These are phyloP conservation scores for Lepilemur septentrionalis DNA, from an alignment of 2,797 vertebrate species.

Conservation along the genomic window DNA sequence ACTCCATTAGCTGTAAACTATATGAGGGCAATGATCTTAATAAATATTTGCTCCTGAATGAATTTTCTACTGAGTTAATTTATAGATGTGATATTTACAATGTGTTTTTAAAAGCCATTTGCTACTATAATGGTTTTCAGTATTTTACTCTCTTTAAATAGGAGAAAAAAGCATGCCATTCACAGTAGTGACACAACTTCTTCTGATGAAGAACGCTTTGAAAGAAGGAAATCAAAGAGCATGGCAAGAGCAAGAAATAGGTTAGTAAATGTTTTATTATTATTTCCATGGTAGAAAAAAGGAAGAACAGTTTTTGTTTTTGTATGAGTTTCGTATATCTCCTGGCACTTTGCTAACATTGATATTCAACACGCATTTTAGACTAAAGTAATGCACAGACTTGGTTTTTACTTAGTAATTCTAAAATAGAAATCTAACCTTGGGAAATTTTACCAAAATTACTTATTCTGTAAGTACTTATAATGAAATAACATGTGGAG, in stretches of 20 bases:
- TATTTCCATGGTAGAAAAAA: background rate
- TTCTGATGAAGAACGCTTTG: conserved; percentile 98
- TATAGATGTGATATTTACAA: background rate
- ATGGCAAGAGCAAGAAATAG: conserved; percentile 97
- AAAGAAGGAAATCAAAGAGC: conserved; percentile 98
- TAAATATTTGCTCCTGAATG: background rate
- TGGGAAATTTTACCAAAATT: background rate
- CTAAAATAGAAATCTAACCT: background rate
- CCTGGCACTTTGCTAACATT: background rate
- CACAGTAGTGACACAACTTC: conserved; percentile 99
- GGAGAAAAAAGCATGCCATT: conserved; percentile 99
- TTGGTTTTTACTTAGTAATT: background rate
- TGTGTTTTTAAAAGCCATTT: conserved; percentile 6
- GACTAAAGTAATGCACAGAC: background rate
- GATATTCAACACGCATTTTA: conserved; percentile 3
- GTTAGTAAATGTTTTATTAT: conserved; percentile 79
- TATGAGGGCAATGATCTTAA: background rate
- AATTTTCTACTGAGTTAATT: background rate
- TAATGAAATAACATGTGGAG: background rate
- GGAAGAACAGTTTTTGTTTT: background rate
- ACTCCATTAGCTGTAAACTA: background rate
- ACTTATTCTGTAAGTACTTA: background rate
- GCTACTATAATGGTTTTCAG: background rate
- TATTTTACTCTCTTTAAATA: conserved; percentile 77
- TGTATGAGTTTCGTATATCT: background rate